Conservation (phyloP, 92 coral and sea anemone species). For the Porites cylindrica region DNA sequence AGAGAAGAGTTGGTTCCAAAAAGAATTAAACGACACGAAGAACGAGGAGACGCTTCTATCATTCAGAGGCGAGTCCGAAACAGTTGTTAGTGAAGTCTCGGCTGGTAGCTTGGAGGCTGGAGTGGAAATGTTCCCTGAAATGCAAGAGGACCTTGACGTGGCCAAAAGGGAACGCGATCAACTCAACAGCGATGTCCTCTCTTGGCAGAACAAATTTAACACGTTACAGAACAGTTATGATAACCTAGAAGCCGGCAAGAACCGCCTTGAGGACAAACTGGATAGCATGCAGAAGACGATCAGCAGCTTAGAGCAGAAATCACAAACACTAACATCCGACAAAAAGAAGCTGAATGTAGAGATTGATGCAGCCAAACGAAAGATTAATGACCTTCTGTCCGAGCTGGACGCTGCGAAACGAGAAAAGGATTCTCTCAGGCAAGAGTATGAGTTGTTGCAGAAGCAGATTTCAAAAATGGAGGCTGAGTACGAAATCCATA, state of each 20-base stretch:
- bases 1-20: slow-evolving; percentile 74
- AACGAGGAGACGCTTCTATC: slow-evolving; percentile 45
- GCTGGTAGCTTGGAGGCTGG: slow-evolving; percentile 79
- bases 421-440: slow-evolving; percentile 87
- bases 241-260: slow-evolving; percentile 77
- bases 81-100: slow-evolving; percentile 58
- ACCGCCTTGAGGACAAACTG: slow-evolving; percentile 85
- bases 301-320: slow-evolving; percentile 85
- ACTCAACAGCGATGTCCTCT: slow-evolving; percentile 70
- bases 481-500: slow-evolving; percentile 92
- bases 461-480: slow-evolving; percentile 91
- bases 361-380: slow-evolving; percentile 87
- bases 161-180: slow-evolving; percentile 84
- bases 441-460: slow-evolving; percentile 79
- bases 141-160: slow-evolving; percentile 78
- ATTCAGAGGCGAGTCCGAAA: slow-evolving; percentile 67
- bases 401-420: slow-evolving; percentile 89
- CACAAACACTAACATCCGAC: slow-evolving; percentile 84
- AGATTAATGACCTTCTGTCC: slow-evolving; percentile 84
- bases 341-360: slow-evolving; percentile 86
- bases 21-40: slow-evolving; percentile 71
- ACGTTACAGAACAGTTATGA: slow-evolving; percentile 77
- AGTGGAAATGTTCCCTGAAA: slow-evolving; percentile 78
- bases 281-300: slow-evolving; percentile 90
- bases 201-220: slow-evolving; percentile 85